Evolutionary conservation across 2,113 vertebrate genomes (phyloP), one percentile per base, ranked within the genome.

Genomic region (Lepidothrix coronata): DNA sequence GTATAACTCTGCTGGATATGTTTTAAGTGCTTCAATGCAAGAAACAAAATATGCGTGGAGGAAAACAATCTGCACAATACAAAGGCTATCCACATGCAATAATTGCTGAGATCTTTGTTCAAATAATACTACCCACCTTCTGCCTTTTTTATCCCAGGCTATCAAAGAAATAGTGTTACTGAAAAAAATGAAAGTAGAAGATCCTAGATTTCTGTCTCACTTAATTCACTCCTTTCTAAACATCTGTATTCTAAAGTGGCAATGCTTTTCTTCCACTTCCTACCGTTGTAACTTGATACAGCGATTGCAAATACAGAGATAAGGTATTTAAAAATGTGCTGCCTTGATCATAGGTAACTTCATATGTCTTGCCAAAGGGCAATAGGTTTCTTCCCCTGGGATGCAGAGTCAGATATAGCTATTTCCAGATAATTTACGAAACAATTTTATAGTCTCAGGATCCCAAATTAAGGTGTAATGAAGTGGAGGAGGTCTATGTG

Each of bases 401-500:
- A 81, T 84, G 52, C 48, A 88, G 85, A 88, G 63, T 83, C 85
- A 96, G 68, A 70, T 68, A 81, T 23, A 94, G 66, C 31, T 90
- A 70, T 94, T 92, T 90, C 57, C 68, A 91, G 85, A 71, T 59
- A 93, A 91, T 89, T 85, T 91, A 82, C 1, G 0, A 76, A 91
- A 95, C 1, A 1, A 62, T 81, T 93, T 85, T 91, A 85, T 61
- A 89, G 58, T 52, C 59, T 85, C 89, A 51, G 46, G 62, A 83
- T 79, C 55, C 68, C 68, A 94, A 92, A 90, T 71, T 61, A 84
- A 93, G 79, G 75, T 84, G 61, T 61, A 93, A 93, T 61, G 83
- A 84, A 59, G 68, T 84, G n/a, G 57, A 83, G 71, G 82, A 95
- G 51, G 77, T 75, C 67, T 92, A 70, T 58, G 23, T 31, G 31